Base-by-base conservation (phyloP, 2,113 vertebrate genomes). In the Mustela lutreola region DNA sequence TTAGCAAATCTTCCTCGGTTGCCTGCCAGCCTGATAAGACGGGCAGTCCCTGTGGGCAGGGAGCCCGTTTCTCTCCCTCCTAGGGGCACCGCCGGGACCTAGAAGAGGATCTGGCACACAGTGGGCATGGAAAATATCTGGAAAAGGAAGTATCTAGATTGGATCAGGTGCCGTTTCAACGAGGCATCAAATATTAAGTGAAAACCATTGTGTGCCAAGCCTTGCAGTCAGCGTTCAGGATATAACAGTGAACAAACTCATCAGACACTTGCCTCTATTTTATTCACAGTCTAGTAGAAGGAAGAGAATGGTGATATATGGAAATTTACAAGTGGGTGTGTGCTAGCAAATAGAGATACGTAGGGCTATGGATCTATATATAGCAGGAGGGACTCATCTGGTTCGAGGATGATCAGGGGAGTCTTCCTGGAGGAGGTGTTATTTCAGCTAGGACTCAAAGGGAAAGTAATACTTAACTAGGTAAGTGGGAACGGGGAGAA, bases 381-480 rank as follows among this genome's bases (percentile, higher is more conserved):
- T 50, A 71, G 53, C 31, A 79, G 11, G 10, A 7, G 33, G 94
- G 83, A 89, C 10, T 28, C 53, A 80, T 42, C 24, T 79, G 60
- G 22, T 65, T 42, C 45, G 22, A 82, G 33, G 62, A 70, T 84
- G 7, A 5, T 48, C 84, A 70, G 33, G 18, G 50, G 79, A 97
- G 75, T 9, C 78, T 96, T 95, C 92, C 62, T 80, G 48, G 65
- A 96, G 1, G 86, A 92, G 75, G 79, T 12, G 24, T 75, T 76
- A 65, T 50, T 80, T 89, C 42, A 80, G 16, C 14, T 48, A n/a
- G 19, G 12, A 42, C 26, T 12, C 75, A 82, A 95, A 93, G 75
- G 48, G 76, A 96, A 78, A 36, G 26, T 36, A 91, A 70, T 58
- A 65, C 19, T 76, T 78, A 67, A 24, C 11, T 15, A 78, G 45